These are phyloP conservation scores for Pristionchus fissidentatus DNA, from an alignment of 2,888 invertebrate species.

Conservation along the genomic window DNA sequence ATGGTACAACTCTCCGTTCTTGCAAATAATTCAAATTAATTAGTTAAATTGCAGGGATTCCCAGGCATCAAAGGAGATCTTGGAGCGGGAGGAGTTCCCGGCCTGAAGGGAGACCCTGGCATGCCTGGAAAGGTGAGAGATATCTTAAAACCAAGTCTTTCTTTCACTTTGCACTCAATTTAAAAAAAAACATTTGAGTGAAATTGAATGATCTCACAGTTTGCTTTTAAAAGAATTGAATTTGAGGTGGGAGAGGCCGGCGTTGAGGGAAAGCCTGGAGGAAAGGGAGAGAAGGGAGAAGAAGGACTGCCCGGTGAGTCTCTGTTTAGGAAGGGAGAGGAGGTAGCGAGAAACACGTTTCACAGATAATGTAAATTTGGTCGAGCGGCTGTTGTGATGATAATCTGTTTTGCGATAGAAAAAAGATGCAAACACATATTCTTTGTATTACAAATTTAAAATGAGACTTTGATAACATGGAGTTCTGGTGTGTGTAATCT, in stretches of 20 bases:
- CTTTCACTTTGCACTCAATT: neutral
- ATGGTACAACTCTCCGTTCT: neutral
- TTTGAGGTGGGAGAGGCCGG: slow-evolving; percentile 61
- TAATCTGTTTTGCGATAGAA: neutral
- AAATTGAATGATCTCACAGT: neutral
- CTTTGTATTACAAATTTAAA: too few relatives aligned
- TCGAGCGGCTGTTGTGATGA: too few relatives aligned
- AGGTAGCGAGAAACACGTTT: too few relatives aligned
- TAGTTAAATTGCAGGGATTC: slow-evolving; percentile 58
- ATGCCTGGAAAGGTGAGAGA: slow-evolving; percentile 60
- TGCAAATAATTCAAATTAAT: neutral
- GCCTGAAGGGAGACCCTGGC: slow-evolving; percentile 67
- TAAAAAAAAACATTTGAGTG: too few relatives aligned
- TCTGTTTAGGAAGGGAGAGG: too few relatives aligned
- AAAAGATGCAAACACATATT: neutral
- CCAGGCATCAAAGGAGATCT: slow-evolving; percentile 66
- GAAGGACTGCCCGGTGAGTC: slow-evolving; percentile 63
- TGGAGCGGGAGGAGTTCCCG: slow-evolving; percentile 61
- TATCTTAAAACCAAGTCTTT: too few relatives aligned
- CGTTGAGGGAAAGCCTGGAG: slow-evolving; percentile 59
- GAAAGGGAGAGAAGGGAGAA: slow-evolving; percentile 65
- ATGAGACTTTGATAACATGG: too few relatives aligned
- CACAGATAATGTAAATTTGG: too few relatives aligned
- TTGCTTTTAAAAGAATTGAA: neutral
- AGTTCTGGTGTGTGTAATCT: too few relatives aligned